Percentiles rank a stretch among this genome's conserved stretches.
Evolutionary conservation across 2,113 vertebrate species (phyloP).

Genomic region (Aleadryas rufinucha): DNA sequence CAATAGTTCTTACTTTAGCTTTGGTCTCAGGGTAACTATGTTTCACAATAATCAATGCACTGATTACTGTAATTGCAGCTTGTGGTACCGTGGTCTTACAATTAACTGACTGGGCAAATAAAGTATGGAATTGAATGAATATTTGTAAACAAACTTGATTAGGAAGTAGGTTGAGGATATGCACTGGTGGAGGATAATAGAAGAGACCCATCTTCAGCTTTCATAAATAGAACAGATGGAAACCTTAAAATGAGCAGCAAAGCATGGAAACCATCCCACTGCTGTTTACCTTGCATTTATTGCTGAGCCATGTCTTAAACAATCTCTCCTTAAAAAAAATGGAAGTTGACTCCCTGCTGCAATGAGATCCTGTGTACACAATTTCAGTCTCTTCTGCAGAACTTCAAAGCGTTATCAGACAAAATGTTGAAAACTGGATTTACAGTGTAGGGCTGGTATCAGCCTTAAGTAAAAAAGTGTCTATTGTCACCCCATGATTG

Average conservation of each 20-base stretch:
- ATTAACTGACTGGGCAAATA: neutral
- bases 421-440: neutral
- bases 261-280: neutral
- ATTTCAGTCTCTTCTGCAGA: neutral
- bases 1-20: neutral
- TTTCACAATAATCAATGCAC: slow-evolving; percentile 32
- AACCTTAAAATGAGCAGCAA: neutral
- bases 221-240: neutral
- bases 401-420: neutral
- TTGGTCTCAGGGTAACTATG: neutral
- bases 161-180: neutral
- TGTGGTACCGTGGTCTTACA: neutral
- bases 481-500: neutral
- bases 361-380: neutral
- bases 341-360: neutral
- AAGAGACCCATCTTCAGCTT: neutral
- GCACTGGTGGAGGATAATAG: neutral
- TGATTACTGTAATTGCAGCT: slow-evolving; percentile 28
- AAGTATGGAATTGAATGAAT: neutral
- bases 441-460: neutral
- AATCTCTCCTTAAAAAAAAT: neutral
- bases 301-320: neutral
- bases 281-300: neutral
- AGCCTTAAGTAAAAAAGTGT: neutral
- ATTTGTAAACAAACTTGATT: slow-evolving; percentile 30